A percentile compares a stretch with the other conserved stretches of the same genome.
These are phyloP conservation scores for Xylocopa sonorina DNA, from an alignment of 1,140 invertebrate species.

Conservation along the genomic window DNA sequence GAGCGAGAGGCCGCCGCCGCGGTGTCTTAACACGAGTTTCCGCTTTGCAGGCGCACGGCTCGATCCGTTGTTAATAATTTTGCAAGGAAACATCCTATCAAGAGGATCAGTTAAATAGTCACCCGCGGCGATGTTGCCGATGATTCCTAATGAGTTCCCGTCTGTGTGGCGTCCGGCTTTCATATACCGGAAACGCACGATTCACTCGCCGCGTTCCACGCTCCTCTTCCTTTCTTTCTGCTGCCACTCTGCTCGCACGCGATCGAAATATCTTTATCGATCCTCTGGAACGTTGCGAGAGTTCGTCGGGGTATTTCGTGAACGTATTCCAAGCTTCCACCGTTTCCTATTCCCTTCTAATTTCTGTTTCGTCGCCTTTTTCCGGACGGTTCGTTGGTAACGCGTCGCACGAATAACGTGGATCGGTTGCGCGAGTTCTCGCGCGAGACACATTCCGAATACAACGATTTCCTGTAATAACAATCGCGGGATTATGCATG, in stretches of 20 bases:
- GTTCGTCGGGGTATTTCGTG: no score
- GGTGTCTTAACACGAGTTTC: constrained; percentile 36
- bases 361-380: constrained; percentile 38
- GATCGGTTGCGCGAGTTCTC: constrained; percentile 21
- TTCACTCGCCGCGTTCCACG: neutral
- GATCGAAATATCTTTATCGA: no score
- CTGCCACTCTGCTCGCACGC: no score
- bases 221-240: neutral
- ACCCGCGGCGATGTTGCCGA: constrained; percentile 52
- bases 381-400: constrained; percentile 22
- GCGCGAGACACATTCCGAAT: constrained; percentile 45
- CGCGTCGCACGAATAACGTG: constrained; percentile 39
- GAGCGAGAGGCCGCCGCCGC: neutral
- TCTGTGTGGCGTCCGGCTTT: constrained; percentile 62
- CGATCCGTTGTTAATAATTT: constrained; percentile 44
- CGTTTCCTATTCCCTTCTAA: neutral
- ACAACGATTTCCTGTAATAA: constrained; percentile 45
- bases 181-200: constrained; percentile 52
- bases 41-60: neutral
- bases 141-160: constrained; percentile 55
- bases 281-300: no score
- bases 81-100: constrained; percentile 52
- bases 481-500: constrained; percentile 47
- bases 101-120: constrained; percentile 52
- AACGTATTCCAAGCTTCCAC: no score